These are phyloP conservation scores for Morelia viridis DNA, from an alignment of 2,797 vertebrate species.

Conservation along the genomic window DNA sequence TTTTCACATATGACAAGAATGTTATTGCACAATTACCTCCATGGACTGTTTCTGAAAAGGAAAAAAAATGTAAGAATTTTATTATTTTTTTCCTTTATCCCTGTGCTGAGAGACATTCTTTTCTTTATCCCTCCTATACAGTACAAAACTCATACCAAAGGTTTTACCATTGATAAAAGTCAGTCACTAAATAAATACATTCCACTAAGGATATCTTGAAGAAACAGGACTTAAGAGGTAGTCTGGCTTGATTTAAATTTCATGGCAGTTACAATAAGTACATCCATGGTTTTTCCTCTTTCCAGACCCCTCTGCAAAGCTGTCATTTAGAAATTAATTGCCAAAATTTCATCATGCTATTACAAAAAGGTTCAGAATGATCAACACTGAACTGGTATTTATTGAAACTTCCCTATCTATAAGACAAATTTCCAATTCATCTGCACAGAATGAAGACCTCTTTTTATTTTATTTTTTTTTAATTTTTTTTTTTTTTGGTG, in stretches of 20 bases:
- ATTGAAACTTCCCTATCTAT: neutral
- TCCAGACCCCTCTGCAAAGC: conserved; percentile 6
- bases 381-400: conserved; percentile 10
- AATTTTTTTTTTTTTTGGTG: too few relatives aligned
- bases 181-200: neutral
- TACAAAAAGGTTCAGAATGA: conserved; percentile 25
- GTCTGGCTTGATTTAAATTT: conserved; percentile 34
- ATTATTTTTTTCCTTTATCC: neutral
- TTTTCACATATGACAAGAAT: neutral
- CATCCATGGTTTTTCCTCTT: neutral
- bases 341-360: conserved; percentile 1
- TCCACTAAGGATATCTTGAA: conserved; percentile 24
- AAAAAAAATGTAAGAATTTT: neutral
- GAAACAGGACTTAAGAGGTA: conserved; percentile 32
- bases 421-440: conserved; percentile 4
- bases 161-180: conserved; percentile 48
- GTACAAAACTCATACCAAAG: conserved; percentile 5
- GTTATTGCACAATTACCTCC: conserved; percentile 9
- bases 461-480: too few relatives aligned
- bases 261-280: conserved; percentile 12
- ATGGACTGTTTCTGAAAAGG: conserved; percentile 4
- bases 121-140: conserved; percentile 33
- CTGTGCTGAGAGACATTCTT: neutral
- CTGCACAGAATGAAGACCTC: neutral
- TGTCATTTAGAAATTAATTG: conserved; percentile 23